Evolutionary conservation across 2,113 vertebrate species (phyloP).

Genomic region (Festucalex cinctus): DNA sequence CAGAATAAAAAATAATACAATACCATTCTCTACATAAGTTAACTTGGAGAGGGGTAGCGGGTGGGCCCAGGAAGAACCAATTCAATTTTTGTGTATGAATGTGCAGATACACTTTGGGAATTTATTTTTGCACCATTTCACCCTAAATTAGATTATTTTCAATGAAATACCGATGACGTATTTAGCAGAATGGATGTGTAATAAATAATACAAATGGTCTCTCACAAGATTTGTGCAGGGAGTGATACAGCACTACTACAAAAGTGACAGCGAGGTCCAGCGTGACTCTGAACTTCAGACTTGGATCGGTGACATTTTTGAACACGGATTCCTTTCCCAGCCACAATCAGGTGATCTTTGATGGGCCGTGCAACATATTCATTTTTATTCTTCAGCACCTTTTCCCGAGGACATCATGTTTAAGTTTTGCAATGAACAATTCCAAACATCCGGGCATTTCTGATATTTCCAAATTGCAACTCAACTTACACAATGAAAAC

Average conservation of each 20-base stretch:
- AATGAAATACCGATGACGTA: too few relatives aligned
- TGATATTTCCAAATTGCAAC: too few relatives aligned
- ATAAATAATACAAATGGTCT: neutral
- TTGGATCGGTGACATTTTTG: conserved; percentile 79
- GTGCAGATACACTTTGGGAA: too few relatives aligned
- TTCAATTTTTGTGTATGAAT: neutral
- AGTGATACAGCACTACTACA: conserved; percentile 56
- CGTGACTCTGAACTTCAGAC: conserved; percentile 74
- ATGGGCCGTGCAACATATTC: neutral
- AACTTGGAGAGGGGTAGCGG: too few relatives aligned
- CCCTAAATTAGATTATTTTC: too few relatives aligned
- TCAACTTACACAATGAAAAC: too few relatives aligned
- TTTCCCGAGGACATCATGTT: too few relatives aligned
- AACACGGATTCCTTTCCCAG: conserved; percentile 69
- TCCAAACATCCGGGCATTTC: too few relatives aligned
- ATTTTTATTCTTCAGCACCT: neutral
- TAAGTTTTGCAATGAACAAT: too few relatives aligned
- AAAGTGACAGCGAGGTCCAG: conserved; percentile 37
- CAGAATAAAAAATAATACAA: neutral
- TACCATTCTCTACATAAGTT: neutral
- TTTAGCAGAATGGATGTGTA: neutral
- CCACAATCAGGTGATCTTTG: conserved; percentile 49
- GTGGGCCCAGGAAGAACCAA: too few relatives aligned
- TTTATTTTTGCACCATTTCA: too few relatives aligned
- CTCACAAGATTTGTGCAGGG: conserved; percentile 65